Evolutionary conservation across 1,140 invertebrate species (phyloP), one percentile per base, ranked within the genome.

Genomic region (Heliconius hewitsoni): DNA sequence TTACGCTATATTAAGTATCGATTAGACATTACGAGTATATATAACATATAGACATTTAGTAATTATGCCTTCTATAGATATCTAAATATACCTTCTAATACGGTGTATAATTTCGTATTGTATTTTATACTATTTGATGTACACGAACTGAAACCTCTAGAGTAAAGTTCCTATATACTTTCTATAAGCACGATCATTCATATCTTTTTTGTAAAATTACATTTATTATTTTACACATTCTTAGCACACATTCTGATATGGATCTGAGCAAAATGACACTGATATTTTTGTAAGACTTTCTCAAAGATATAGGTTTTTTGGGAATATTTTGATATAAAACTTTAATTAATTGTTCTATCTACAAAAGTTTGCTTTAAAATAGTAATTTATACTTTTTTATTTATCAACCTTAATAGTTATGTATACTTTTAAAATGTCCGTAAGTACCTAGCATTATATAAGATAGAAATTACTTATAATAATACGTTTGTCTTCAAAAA

Each of bases 81-180:
- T 30, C 27, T 66, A 66, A 27, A 66, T 23, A 66, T 66, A 66
- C 60, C 55, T 66, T 66, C 27, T 16, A 30, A 66, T 30, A 66
- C 60, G 60, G 42, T 46, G 27, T 73, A 73, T 73, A 73, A 50
- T 73, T 73, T 73, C 72, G 23, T 73, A 27, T 18, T 42, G 16
- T 27, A 73, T 73, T 73, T 73, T 73, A 73, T 73, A 73, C 72
- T 50, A 30, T 34, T 73, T 23, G 27, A 66, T 30, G 60, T 46
- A 46, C n/a, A 46, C 39, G 50, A 30, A 46, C 23, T 73, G 8
- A 73, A 46, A 27, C 39, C 72, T 73, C 72, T 42, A 73, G n/a
- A 13, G 72, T 73, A 73, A 46, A 73, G 72, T 73, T 73, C 72
- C 72, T 73, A 73, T 73, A 73, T 50, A 73, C 19, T 73, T 73